These are phyloP conservation scores for Halcyon badia DNA, from an alignment of 2,797 vertebrate species.

Conservation along the genomic window DNA sequence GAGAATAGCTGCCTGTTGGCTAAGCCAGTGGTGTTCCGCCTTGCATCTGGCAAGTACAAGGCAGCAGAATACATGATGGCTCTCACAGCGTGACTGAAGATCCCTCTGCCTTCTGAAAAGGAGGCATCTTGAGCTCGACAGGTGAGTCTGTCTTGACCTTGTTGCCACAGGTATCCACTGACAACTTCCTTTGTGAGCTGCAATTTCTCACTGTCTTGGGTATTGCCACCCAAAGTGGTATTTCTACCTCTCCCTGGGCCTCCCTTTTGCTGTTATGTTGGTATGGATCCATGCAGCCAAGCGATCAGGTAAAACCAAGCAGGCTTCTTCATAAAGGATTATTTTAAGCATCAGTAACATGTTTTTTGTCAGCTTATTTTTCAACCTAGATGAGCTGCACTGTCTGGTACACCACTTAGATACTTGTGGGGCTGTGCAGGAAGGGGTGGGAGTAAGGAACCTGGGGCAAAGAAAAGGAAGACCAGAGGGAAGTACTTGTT, in stretches of 20 bases:
- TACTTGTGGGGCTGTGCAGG: background rate
- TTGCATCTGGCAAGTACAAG: background rate
- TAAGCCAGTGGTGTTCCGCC: background rate
- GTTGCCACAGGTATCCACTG: fast-evolving
- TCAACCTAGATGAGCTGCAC: background rate
- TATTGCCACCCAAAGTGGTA: background rate
- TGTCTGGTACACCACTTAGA: background rate
- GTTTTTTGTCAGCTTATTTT: background rate
- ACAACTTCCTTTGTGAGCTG: background rate
- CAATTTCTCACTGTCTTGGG: background rate
- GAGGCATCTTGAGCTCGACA: background rate
- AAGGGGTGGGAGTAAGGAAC: conserved; percentile 41
- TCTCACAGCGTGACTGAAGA: background rate
- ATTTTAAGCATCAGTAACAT: background rate
- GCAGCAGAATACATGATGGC: background rate
- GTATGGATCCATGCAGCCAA: background rate
- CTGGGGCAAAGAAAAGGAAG: conserved; percentile 5
- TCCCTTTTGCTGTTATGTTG: fast-evolving
- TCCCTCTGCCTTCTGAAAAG: background rate
- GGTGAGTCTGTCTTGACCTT: background rate
- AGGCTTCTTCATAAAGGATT: background rate
- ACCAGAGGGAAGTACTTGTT: conserved; percentile 39
- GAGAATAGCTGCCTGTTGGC: conserved; percentile 43
- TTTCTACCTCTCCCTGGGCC: fast-evolving
- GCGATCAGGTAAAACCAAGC: background rate